Conservation (phyloP, 2,113 vertebrate genomes). For the Varanus komodoensis region DNA sequence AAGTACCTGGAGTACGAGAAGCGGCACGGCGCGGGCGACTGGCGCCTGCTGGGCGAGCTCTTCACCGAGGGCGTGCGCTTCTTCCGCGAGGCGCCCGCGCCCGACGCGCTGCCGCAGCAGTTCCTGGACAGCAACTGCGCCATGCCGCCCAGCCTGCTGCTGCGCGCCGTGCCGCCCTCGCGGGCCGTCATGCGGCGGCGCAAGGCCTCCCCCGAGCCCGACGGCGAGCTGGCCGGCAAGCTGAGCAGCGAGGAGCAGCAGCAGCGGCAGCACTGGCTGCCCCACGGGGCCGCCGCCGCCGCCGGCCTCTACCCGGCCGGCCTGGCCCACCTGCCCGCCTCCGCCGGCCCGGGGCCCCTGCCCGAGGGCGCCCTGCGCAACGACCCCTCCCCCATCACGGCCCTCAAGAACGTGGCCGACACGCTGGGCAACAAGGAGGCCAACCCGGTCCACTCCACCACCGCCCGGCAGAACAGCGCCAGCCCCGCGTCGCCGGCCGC, state of each 20-base stretch:
- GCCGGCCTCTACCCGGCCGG: constrained; percentile 46
- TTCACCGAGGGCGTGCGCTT: constrained; percentile 85
- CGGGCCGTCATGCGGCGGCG: constrained; percentile 72
- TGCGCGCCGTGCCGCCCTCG: constrained; percentile 53
- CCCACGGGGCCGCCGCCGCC: constrained; percentile 66
- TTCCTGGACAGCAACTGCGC: constrained; percentile 78
- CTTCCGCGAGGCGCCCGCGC: constrained; percentile 83
- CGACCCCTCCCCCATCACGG: constrained; percentile 83
- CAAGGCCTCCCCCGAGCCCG: constrained; percentile 83
- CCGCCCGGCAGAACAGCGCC: constrained; percentile 76
- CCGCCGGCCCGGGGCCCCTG: constrained; percentile 41
- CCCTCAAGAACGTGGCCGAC: constrained; percentile 86
- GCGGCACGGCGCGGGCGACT: constrained; percentile 84
- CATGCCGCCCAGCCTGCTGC: constrained; percentile 65
- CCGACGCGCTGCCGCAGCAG: constrained; percentile 85
- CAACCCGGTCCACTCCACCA: constrained; percentile 72
- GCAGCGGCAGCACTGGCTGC: constrained; percentile 75
- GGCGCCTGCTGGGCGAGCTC: constrained; percentile 88
- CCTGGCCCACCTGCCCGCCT: constrained; percentile 67
- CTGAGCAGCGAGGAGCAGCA: constrained; percentile 77
- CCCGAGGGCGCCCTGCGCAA: constrained; percentile 71
- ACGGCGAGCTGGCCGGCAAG: constrained; percentile 76
- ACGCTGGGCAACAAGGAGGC: constrained; percentile 83
- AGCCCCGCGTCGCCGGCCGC: constrained; percentile 83
- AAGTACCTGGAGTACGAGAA: constrained; percentile 91